Base-by-base conservation (phyloP, 1,140 invertebrate species). In the Temnothorax longispinosus region DNA sequence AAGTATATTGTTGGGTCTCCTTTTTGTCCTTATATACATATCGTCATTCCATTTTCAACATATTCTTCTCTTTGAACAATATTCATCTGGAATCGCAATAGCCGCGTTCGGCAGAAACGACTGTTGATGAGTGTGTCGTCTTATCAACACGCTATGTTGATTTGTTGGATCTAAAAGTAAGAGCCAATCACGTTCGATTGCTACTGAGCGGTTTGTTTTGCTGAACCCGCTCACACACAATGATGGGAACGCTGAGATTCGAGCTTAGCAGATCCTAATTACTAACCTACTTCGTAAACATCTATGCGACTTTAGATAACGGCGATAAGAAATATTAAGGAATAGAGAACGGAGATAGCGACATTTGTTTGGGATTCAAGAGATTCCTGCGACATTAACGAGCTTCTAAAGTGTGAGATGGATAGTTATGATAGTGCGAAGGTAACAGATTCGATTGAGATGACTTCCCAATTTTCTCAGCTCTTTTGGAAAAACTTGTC, bases 401-500 rank as follows among this genome's bases (percentile, higher is more conserved):
- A 67, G 41, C 3, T 54, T 58, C 15, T 52, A 56, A 64, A 64
- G 44, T 27, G 27, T 18, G 56, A 69, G 7, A 52, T 52, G 56
- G 50, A 44, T 50, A 21, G 18, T 65, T 27, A 62, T 27, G 27
- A 27, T 27, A 1, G 27, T 27, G 11, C 32, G 11, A 21, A 56
- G 3, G 21, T 65, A 10, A n/a, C 32, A 32, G 5, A 52, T 27
- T 78, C 5, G 7, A 6, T 7, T 18, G 3, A 89, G 11, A 78
- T 50, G 27, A 47, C 15, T 47, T 50, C 18, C 8, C 41, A 78
- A 64, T 4, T 64, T 64, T 32, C 15, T n/a, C 56, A 58, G 5
- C 32, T 89, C 3, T 35, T 58, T 11, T 89, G 87, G 88, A 58
- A 89, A 47, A 71, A 89, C n/a, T 58, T 89, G 13, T 75, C 65